Evolutionary conservation across 2,888 invertebrate species (phyloP), one percentile per base, ranked within the genome.

Genomic region (Melanargia galathea): DNA sequence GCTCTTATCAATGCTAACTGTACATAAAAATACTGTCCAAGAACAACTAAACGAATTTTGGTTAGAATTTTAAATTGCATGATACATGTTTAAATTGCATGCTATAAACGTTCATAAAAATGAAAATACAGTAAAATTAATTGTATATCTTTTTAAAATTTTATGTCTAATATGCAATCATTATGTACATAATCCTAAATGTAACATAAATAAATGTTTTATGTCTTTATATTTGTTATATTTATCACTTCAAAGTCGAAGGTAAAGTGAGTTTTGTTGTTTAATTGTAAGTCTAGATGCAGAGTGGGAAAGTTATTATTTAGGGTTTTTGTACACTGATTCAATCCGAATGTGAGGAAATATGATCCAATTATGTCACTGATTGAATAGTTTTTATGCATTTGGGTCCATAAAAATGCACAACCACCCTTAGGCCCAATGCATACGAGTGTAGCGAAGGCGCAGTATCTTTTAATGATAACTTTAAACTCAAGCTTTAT

Each of bases 261-360:
- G 75, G 75, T 73, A 77, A 78, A 67, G 81, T 82, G 79, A 78
- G 82, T 82, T 78, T 79, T 80, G 48, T 82, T 83, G 76, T 82
- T 83, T 68, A 73, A 69, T 75, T 74, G 70, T 70, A 71, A 71
- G 61, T 71, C 70, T 67, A 71, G 61, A 59, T 67, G 63, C 67
- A 67, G 70, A 67, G 68, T 70, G 59, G 18, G 24, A 35, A 26
- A 56, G 56, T 56, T 43, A 58, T 43, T 22, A 55, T 35, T 55
- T 59, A 43, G 43, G 43, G 10, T 7, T 40, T 18, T 18, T 43
- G 40, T 43, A 18, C 18, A 18, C 18, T 43, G 18, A 18, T 43
- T 18, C 7, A 8, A 43, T 43, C 7, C 2, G 43, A 16, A 43
- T 43, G 2, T 43, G 8, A 43, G 18, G 8, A 18, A 43, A 43